These are phyloP conservation scores for Pogonomyrmex californicus DNA, from an alignment of 1,140 invertebrate genomes.

Conservation along the genomic window DNA sequence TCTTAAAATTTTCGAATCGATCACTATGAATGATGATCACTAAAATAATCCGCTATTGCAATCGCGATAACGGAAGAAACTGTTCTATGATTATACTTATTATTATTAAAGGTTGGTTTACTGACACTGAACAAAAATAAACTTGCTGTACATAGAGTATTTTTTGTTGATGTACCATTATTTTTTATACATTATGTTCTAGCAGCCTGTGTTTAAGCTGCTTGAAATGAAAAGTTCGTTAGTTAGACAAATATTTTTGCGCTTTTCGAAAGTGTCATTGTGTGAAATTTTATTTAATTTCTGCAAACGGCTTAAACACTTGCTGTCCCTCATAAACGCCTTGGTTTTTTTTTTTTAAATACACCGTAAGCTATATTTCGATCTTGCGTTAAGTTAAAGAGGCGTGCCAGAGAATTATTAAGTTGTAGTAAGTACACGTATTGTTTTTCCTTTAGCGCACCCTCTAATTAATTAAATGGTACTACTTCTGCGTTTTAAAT, in stretches of 20 bases:
- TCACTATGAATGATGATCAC: slow-evolving; percentile 41
- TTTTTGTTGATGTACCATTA: slow-evolving; percentile 84
- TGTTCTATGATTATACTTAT: slow-evolving; percentile 80
- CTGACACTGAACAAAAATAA: slow-evolving; percentile 82
- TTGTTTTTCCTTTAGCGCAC: slow-evolving; percentile 46
- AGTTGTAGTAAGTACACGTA: slow-evolving; percentile 67
- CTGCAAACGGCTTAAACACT: slow-evolving; percentile 72
- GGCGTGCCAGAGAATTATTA: slow-evolving; percentile 46
- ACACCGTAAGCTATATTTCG: slow-evolving; percentile 48
- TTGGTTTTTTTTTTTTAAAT: slow-evolving; percentile 66
- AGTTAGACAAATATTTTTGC: not conserved
- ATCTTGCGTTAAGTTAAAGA: slow-evolving; percentile 53
- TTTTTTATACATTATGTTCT: slow-evolving; percentile 74
- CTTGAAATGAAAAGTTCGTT: slow-evolving; percentile 4
- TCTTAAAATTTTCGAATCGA: slow-evolving; percentile 80
- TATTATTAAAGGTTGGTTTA: slow-evolving; percentile 79
- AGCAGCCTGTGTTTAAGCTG: slow-evolving; percentile 75
- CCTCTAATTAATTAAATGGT: not conserved
- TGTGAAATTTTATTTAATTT: slow-evolving; percentile 33
- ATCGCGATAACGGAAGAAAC: slow-evolving; percentile 65
- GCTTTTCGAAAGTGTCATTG: slow-evolving; percentile 19
- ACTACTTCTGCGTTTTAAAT: slow-evolving; percentile 30
- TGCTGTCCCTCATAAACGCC: slow-evolving; percentile 60
- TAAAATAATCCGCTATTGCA: slow-evolving; percentile 68
- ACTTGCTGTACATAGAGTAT: slow-evolving; percentile 85